phyloP scores from a whole-genome alignment of 2,888 invertebrate species.

The Calephelis perditalis region DNA sequence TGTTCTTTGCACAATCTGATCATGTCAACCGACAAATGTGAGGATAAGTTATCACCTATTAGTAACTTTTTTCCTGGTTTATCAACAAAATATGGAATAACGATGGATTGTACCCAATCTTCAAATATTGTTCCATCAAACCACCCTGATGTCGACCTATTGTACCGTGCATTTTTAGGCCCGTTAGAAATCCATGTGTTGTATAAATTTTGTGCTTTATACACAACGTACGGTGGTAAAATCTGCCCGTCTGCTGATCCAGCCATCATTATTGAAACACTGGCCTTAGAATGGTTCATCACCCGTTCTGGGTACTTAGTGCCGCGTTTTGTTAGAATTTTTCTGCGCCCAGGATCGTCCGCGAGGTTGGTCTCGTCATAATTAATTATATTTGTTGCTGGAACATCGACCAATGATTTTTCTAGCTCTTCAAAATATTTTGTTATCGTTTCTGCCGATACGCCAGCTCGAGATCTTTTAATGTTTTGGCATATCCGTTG shows the following conservation, averaged over 20 bases:
- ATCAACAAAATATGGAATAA: constrained; percentile 6
- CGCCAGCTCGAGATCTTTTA: not conserved
- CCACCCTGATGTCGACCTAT: no score
- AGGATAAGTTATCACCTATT: constrained; percentile 3
- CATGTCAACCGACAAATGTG: constrained; percentile 3
- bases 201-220: no score
- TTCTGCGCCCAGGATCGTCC: no score
- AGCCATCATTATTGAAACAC: no score
- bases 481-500: constrained; percentile 1
- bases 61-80: not conserved
- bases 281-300: no score
- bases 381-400: constrained; percentile 1
- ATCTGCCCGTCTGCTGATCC: constrained; percentile 42
- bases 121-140: not conserved
- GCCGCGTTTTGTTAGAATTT: no score
- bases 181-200: no score
- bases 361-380: not conserved
- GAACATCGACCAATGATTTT: not conserved
- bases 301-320: no score
- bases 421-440: not conserved
- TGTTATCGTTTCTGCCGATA: not conserved
- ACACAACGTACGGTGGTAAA: constrained; percentile 22
- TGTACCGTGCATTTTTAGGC: no score
- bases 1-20: constrained; percentile 7
- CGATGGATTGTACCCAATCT: constrained; percentile 14